A percentile compares a stretch with the other conserved stretches of the same genome.
Evolutionary conservation across 2,113 vertebrate species (phyloP).

Genomic region (Hyperoodon ampullatus): DNA sequence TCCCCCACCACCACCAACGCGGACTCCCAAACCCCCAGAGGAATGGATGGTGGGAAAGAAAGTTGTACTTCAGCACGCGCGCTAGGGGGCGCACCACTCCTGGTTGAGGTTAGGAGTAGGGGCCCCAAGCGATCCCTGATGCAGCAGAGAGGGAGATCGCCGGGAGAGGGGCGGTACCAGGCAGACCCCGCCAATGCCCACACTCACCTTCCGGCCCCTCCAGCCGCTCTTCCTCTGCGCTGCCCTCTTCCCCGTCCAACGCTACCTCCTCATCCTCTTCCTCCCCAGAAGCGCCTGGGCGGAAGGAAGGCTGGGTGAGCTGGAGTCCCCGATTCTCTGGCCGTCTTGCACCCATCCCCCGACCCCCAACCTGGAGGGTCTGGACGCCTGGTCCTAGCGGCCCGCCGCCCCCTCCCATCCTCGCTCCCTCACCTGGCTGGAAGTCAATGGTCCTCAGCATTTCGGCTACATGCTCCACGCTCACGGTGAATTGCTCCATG

Average conservation of each 20-base stretch:
- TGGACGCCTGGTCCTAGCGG: fast-evolving
- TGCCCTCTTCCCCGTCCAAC: constrained; percentile 39
- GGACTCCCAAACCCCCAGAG: neutral
- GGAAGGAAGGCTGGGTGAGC: neutral
- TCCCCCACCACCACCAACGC: too few species aligned
- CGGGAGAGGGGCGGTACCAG: neutral
- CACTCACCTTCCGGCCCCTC: constrained; percentile 73
- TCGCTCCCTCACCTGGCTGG: constrained; percentile 83
- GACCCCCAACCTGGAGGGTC: fast-evolving
- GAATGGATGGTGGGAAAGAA: neutral
- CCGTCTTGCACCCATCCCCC: fast-evolving
- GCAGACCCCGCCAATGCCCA: neutral
- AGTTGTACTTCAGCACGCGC: neutral
- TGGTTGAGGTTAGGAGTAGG: neutral
- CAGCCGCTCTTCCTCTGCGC: constrained; percentile 74
- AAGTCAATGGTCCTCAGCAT: constrained; percentile 92
- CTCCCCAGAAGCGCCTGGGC: constrained; percentile 52
- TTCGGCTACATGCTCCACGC: constrained; percentile 86
- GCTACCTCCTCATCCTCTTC: constrained; percentile 78
- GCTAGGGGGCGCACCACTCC: neutral
- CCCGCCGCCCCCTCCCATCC: fast-evolving
- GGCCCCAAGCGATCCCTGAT: fast-evolving
- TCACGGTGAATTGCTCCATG: constrained; percentile 91
- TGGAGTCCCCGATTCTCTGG: neutral
- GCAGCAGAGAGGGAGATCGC: neutral